A percentile compares a stretch with the other conserved stretches of the same genome.
Conservation (phyloP, 2,113 vertebrate genomes). For the Trematomus loennbergii region DNA sequence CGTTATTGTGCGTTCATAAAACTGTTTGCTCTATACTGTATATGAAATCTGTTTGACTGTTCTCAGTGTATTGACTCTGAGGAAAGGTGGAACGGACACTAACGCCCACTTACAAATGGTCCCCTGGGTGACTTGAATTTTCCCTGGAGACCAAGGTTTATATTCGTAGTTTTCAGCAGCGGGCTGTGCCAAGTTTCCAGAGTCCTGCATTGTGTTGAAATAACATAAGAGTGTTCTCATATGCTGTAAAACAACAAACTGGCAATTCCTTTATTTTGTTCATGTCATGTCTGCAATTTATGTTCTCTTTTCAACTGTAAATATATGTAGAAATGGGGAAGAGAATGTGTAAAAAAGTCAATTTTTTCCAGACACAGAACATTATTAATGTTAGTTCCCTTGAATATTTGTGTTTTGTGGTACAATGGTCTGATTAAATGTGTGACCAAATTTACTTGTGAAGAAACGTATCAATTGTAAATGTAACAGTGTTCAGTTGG, state of each 20-base stretch:
- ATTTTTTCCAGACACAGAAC: not conserved
- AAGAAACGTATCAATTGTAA: constrained; percentile 24
- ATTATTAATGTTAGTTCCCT: constrained; percentile 24
- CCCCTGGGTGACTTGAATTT: constrained; percentile 24
- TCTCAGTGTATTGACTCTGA: constrained; percentile 25
- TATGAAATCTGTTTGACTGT: constrained; percentile 30
- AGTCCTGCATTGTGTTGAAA: constrained; percentile 30
- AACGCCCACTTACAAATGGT: constrained; percentile 15
- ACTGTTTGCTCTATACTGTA: constrained; percentile 16
- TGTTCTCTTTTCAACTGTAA: constrained; percentile 16
- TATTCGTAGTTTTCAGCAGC: constrained; percentile 36
- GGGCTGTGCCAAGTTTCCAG: constrained; percentile 12
- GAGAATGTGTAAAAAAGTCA: too few species aligned
- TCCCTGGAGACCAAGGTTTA: constrained; percentile 31
- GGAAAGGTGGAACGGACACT: constrained; percentile 2
- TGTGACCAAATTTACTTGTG: constrained; percentile 11
- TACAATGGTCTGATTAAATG: not conserved
- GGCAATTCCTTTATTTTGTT: not conserved
- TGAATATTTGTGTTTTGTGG: constrained; percentile 16
- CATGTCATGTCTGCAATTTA: not conserved
- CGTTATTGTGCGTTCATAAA: constrained; percentile 8
- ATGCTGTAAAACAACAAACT: constrained; percentile 8
- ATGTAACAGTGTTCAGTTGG: constrained; percentile 34
- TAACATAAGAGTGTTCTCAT: not conserved
- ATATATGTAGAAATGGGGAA: constrained; percentile 2